Conservation (phyloP, 2,888 invertebrate species). For the Amitus sp. region DNA sequence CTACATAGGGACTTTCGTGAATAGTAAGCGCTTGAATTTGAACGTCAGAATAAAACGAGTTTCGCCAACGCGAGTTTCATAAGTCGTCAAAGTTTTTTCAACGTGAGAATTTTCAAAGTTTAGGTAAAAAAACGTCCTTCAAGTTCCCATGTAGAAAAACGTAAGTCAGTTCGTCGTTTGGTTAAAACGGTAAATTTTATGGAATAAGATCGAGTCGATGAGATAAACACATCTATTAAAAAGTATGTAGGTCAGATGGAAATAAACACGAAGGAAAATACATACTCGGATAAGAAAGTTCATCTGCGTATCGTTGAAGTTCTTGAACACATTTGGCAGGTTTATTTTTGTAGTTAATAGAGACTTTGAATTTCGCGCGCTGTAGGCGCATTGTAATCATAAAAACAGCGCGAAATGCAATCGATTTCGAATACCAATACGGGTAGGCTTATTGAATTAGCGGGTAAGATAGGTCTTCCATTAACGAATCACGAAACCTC, state of each 20-base stretch:
- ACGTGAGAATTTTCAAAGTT: no score
- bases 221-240: no score
- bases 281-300: background rate
- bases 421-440: background rate
- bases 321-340: background rate
- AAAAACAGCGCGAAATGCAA: background rate
- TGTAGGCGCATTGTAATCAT: background rate
- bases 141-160: no score
- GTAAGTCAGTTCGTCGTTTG: no score
- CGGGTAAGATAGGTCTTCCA: slow-evolving; percentile 52
- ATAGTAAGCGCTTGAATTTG: no score
- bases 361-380: background rate
- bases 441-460: slow-evolving; percentile 33
- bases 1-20: no score
- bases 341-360: background rate
- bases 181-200: no score
- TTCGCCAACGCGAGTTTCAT: no score
- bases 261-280: background rate
- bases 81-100: no score
- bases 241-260: slow-evolving; percentile 5
- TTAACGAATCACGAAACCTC: slow-evolving; percentile 62
- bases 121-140: no score
- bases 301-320: background rate
- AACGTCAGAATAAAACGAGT: no score
- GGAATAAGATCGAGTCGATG: no score